Evolutionary conservation across 1,140 invertebrate species (phyloP).

Genomic region (Thereuonema tuberculata): DNA sequence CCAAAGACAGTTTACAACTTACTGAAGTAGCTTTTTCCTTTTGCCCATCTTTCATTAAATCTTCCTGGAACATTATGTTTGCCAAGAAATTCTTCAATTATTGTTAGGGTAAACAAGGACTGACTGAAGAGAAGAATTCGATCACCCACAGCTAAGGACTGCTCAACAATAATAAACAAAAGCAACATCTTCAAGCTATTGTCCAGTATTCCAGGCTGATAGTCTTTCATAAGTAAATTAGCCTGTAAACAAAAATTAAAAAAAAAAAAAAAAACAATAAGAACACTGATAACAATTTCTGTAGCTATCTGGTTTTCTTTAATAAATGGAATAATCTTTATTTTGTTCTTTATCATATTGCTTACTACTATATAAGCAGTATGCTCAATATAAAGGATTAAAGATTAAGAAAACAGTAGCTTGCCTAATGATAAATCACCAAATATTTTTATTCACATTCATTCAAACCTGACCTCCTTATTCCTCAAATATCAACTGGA

Average conservation of each 20-base stretch:
- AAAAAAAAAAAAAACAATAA: constrained; percentile 14
- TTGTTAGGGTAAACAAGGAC: constrained; percentile 85
- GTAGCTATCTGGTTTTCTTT: constrained; percentile 18
- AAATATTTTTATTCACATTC: no score
- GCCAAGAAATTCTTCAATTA: constrained; percentile 91
- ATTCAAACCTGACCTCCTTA: no score
- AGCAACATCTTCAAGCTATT: constrained; percentile 92
- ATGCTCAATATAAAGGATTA: no score
- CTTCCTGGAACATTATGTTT: constrained; percentile 57
- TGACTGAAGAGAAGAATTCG: constrained; percentile 93
- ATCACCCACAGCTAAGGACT: constrained; percentile 73
- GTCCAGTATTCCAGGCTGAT: constrained; percentile 73
- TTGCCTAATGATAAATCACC: no score
- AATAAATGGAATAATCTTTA: not conserved
- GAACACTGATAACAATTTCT: constrained; percentile 10
- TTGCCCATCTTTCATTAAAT: constrained; percentile 55
- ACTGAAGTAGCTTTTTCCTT: constrained; percentile 83
- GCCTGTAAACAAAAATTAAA: constrained; percentile 41
- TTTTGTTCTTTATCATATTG: no score
- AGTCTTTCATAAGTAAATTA: constrained; percentile 67
- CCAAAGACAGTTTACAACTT: constrained; percentile 44
- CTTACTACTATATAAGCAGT: no score
- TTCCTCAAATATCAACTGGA: no score
- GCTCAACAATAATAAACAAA: constrained; percentile 81
- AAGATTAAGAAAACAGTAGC: no score